phyloP scores from a whole-genome alignment of 2,113 vertebrate genomes.

The Dasypus novemcinctus region DNA sequence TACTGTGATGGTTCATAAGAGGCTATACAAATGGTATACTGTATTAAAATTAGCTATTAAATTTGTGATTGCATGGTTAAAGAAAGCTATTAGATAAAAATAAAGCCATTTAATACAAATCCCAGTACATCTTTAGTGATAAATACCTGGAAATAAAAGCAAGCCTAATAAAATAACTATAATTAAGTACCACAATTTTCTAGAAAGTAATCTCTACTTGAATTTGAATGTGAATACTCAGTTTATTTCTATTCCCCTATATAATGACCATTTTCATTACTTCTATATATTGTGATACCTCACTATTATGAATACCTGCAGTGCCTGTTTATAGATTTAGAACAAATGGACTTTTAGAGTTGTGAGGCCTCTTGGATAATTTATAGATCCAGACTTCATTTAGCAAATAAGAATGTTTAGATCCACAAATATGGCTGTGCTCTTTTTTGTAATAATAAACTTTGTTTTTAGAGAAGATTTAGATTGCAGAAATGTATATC shows the following conservation, averaged over 20 bases:
- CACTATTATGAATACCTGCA: background rate
- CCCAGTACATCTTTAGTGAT: background rate
- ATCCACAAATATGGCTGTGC: background rate
- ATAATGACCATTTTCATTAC: background rate
- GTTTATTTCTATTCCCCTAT: background rate
- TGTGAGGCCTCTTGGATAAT: background rate
- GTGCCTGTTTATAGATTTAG: background rate
- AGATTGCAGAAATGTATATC: no score
- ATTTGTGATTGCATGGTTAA: background rate
- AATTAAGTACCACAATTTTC: background rate
- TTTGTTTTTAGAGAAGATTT: no score
- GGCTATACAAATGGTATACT: background rate
- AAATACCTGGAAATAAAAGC: conserved; percentile 13
- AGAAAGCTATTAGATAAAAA: conserved; percentile 19
- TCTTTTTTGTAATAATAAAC: no score
- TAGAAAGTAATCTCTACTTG: conserved; percentile 20
- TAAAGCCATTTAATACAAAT: conserved; percentile 28
- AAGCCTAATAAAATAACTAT: conserved; percentile 7
- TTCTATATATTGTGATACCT: background rate
- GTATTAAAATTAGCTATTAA: conserved; percentile 3
- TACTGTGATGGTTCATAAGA: background rate
- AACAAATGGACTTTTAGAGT: background rate
- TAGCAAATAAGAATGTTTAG: background rate
- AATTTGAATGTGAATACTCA: background rate
- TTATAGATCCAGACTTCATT: background rate